Conservation (phyloP, 1,140 invertebrate genomes). For the Monomorium pharaonis region DNA sequence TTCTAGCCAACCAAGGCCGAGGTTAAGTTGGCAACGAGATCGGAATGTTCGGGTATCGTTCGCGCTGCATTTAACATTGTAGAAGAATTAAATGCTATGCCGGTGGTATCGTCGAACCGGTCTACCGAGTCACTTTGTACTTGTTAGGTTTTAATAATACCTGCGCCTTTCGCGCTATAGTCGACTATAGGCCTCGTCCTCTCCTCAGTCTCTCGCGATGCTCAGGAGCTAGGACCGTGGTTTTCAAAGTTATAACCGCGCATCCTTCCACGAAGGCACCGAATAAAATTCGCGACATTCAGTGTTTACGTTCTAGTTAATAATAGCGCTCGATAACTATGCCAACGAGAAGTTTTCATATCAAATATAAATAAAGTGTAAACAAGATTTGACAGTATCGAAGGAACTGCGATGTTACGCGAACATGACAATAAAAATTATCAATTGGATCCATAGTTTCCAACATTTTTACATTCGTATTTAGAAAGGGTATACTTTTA, state of each 20-base stretch:
- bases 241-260: conserved; percentile 4
- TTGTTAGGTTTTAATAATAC: conserved; percentile 77
- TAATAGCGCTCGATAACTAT: conserved; percentile 28
- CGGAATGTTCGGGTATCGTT: conserved; percentile 65
- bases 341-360: conserved; percentile 19
- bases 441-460: neutral
- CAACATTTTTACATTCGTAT: neutral
- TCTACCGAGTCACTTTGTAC: conserved; percentile 74
- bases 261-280: conserved; percentile 18
- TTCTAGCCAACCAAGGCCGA: conserved; percentile 62
- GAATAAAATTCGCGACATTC: conserved; percentile 48
- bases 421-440: neutral
- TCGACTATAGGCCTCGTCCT: conserved; percentile 56
- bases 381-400: neutral
- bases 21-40: conserved; percentile 67
- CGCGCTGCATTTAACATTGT: conserved; percentile 66
- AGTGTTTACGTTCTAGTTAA: conserved; percentile 31
- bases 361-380: conserved; percentile 14
- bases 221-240: conserved; percentile 56
- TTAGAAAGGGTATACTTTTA: neutral
- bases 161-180: conserved; percentile 61
- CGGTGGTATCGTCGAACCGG: conserved; percentile 73
- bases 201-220: conserved; percentile 63
- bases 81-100: conserved; percentile 74
- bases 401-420: neutral